phyloP scores from a whole-genome alignment of 2,797 vertebrate genomes.

The Chelmon rostratus region DNA sequence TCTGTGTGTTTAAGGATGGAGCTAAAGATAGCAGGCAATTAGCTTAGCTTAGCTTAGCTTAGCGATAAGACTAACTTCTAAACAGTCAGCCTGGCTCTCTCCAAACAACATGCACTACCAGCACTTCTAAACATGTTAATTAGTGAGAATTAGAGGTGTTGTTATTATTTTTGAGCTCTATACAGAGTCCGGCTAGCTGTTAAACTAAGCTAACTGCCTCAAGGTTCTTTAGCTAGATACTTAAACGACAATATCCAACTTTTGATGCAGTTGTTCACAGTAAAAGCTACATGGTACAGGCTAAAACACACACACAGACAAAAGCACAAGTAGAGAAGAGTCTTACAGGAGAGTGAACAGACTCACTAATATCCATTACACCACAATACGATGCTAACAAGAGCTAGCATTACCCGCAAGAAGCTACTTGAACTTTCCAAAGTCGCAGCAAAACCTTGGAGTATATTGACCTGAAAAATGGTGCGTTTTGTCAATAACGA shows the following conservation, averaged over 20 bases:
- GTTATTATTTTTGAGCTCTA: background rate
- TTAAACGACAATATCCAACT: background rate
- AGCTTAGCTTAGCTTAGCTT: background rate
- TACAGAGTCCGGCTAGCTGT: no score
- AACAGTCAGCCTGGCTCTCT: background rate
- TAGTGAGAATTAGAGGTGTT: background rate
- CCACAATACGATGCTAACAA: background rate
- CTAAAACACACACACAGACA: background rate
- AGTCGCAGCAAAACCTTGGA: no score
- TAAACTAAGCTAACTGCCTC: conserved; percentile 1
- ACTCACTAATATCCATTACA: background rate
- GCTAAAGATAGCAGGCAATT: background rate
- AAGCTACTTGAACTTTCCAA: no score
- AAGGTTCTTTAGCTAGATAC: no score
- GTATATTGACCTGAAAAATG: background rate
- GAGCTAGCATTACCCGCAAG: background rate
- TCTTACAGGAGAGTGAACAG: background rate
- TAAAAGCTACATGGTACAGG: background rate
- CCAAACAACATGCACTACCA: background rate
- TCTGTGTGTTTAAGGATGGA: background rate
- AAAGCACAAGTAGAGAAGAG: background rate
- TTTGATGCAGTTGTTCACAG: background rate
- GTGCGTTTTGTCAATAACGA: background rate
- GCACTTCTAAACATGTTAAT: background rate
- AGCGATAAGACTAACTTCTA: background rate